Conservation (phyloP, 2,797 vertebrate species). For the Halcyon badia region DNA sequence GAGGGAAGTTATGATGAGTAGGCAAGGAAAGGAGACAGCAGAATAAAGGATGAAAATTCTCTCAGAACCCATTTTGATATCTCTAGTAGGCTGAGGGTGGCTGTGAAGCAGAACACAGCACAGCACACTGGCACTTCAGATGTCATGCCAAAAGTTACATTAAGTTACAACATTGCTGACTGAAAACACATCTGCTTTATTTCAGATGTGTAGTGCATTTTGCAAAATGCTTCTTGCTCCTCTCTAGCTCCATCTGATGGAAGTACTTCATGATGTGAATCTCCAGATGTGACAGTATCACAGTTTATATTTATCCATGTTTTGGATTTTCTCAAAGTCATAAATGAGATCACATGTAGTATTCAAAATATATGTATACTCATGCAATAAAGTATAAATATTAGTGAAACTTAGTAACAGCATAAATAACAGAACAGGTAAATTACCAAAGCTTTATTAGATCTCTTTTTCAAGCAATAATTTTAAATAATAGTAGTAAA, state of each 20-base stretch:
- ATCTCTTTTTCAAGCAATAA: conserved; percentile 44
- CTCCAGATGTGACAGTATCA: not conserved
- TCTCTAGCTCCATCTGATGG: conserved; percentile 33
- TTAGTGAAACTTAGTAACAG: conserved; percentile 38
- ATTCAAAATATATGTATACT: conserved; percentile 15
- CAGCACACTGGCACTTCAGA: conserved; percentile 29
- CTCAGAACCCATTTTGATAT: not conserved
- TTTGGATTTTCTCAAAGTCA: not conserved
- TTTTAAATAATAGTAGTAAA: conserved; percentile 62
- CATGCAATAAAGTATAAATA: not conserved
- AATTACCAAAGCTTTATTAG: conserved; percentile 44
- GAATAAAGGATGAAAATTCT: conserved; percentile 10
- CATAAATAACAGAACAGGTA: conserved; percentile 38
- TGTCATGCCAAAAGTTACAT: conserved; percentile 43
- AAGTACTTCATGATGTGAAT: not conserved
- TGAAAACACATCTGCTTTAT: conserved; percentile 44
- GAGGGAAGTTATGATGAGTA: not conserved
- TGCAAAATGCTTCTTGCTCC: not conserved
- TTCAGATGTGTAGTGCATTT: not conserved
- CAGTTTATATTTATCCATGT: not conserved
- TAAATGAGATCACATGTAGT: conserved; percentile 7
- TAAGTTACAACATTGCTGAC: not conserved
- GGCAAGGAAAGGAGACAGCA: not conserved
- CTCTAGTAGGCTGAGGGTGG: not conserved
- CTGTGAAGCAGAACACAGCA: conserved; percentile 15